phyloP scores from a whole-genome alignment of 2,113 vertebrate species.

The Ondatra zibethicus region DNA sequence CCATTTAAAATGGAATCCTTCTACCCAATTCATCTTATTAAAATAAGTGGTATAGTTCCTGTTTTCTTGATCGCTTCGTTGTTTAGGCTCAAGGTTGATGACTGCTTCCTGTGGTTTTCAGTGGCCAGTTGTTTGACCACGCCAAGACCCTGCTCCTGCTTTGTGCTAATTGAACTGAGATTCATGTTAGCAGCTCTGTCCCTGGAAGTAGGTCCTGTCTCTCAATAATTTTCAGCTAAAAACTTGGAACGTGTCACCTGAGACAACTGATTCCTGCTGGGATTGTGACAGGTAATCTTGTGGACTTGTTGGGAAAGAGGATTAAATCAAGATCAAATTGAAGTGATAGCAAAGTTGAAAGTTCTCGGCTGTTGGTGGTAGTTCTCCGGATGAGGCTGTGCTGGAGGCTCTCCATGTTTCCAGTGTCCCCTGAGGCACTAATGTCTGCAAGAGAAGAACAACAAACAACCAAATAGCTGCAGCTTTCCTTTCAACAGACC shows the following conservation, averaged over 20 bases:
- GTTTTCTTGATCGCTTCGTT: background rate
- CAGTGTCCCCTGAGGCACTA: background rate
- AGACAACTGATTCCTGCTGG: background rate
- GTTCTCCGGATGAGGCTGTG: background rate
- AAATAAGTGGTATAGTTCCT: background rate
- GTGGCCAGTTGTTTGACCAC: background rate
- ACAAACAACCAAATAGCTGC: background rate
- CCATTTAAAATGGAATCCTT: background rate
- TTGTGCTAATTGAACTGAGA: background rate
- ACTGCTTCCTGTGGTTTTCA: background rate
- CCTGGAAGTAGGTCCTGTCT: background rate
- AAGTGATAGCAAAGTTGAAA: conserved; percentile 27
- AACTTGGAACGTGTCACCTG: background rate
- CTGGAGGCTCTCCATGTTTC: background rate
- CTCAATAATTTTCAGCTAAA: background rate
- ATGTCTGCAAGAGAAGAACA: background rate
- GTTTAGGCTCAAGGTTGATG: background rate
- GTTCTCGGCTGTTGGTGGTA: background rate
- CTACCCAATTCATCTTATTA: background rate
- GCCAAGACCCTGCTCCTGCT: background rate
- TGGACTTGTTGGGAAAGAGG: background rate
- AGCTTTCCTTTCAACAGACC: background rate
- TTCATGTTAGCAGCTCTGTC: background rate
- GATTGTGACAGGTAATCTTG: background rate
- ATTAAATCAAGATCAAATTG: background rate